Conservation (phyloP, 2,797 vertebrate species). For the Lepilemur septentrionalis region DNA sequence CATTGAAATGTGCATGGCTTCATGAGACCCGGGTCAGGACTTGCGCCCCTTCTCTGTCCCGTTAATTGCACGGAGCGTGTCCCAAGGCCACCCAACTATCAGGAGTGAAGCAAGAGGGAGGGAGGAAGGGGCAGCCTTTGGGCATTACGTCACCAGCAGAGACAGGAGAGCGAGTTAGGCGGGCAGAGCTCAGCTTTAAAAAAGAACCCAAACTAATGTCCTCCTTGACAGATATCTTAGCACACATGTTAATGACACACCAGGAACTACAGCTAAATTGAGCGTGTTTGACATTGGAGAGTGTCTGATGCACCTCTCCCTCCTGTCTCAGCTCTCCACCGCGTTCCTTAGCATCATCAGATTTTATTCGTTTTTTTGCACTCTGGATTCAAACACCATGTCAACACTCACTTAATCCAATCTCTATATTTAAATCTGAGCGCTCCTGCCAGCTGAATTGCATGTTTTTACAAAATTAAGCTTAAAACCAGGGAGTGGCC, state of each 20-base stretch:
- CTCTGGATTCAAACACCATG: constrained; percentile 25
- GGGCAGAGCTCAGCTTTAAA: not conserved
- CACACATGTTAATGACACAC: not conserved
- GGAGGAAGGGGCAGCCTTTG: fast-evolving
- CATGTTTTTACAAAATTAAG: constrained; percentile 71
- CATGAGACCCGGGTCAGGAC: not conserved
- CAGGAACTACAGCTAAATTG: fast-evolving
- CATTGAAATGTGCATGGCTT: not conserved
- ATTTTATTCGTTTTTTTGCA: not conserved
- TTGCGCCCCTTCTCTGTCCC: not conserved
- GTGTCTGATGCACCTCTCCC: fast-evolving
- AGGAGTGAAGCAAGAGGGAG: too few species aligned
- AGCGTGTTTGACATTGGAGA: not conserved
- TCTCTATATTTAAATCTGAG: constrained; percentile 75
- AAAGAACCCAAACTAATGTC: not conserved
- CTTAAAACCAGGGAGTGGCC: constrained; percentile 42
- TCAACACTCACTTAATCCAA: constrained; percentile 48
- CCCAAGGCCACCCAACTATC: not conserved
- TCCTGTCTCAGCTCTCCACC: not conserved
- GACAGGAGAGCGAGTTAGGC: not conserved
- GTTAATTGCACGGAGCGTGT: not conserved
- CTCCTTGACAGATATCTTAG: not conserved
- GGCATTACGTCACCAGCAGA: fast-evolving
- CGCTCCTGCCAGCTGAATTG: constrained; percentile 59
- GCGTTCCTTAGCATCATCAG: not conserved